Evolutionary conservation across 2,113 vertebrate species (phyloP).

Genomic region (Nerophis ophidion): DNA sequence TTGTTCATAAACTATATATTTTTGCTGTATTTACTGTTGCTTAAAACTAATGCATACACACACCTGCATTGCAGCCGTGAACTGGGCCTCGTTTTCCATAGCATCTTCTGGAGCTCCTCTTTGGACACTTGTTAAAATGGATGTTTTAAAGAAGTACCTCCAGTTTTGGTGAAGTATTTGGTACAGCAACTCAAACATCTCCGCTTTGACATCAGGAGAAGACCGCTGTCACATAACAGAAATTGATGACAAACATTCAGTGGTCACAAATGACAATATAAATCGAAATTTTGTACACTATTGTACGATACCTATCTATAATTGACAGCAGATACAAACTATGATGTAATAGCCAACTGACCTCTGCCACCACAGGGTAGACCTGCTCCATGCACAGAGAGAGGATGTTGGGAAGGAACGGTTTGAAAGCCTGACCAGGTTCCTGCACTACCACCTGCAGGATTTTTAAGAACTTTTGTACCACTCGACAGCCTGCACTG

Average conservation of each 20-base stretch:
- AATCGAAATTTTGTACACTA: background rate
- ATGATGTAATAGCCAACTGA: slow-evolving; percentile 46
- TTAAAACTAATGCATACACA: background rate
- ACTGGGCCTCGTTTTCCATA: slow-evolving; percentile 95
- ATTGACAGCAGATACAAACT: background rate
- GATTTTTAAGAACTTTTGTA: slow-evolving; percentile 97
- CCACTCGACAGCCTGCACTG: slow-evolving; percentile 89
- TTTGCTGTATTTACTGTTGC: too few species aligned
- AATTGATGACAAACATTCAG: background rate
- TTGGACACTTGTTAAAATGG: slow-evolving; percentile 88
- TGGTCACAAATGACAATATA: background rate
- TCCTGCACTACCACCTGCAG: slow-evolving; percentile 97
- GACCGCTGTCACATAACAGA: slow-evolving; percentile 73
- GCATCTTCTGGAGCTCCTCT: slow-evolving; percentile 81
- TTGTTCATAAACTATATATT: too few species aligned
- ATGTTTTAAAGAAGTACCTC: slow-evolving; percentile 97
- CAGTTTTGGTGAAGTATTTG: slow-evolving; percentile 95
- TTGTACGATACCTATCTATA: too few species aligned
- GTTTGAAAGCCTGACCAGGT: slow-evolving; percentile 93
- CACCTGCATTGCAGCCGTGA: slow-evolving; percentile 97
- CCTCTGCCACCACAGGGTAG: slow-evolving; percentile 96
- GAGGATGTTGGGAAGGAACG: slow-evolving; percentile 93
- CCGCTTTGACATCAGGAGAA: slow-evolving; percentile 93
- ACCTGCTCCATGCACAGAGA: slow-evolving; percentile 97
- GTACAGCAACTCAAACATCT: slow-evolving; percentile 95